phyloP scores from a whole-genome alignment of 2,888 invertebrate species.

The Nymphalis c-album region DNA sequence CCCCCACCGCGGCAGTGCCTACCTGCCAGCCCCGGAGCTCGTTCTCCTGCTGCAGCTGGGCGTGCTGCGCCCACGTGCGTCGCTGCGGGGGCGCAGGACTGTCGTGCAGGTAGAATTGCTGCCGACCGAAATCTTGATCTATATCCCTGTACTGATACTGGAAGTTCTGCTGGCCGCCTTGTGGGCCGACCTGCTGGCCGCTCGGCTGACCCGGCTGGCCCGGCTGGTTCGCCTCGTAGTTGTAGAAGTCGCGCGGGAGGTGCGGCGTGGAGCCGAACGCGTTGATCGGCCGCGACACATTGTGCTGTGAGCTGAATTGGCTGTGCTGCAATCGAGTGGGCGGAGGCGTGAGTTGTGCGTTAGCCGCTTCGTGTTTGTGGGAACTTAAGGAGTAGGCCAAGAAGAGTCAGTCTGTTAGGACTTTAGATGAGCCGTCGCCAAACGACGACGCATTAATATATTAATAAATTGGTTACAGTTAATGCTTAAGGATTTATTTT shows the following conservation, averaged over 20 bases:
- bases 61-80: constrained; percentile 85
- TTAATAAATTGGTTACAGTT: not conserved
- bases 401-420: not conserved
- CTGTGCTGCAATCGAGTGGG: constrained; percentile 67
- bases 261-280: constrained; percentile 79
- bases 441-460: no score
- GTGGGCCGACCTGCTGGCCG: constrained; percentile 23
- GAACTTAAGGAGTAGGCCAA: not conserved
- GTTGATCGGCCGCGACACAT: constrained; percentile 63
- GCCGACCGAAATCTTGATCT: constrained; percentile 67
- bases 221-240: constrained; percentile 45
- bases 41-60: constrained; percentile 83
- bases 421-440: not conserved
- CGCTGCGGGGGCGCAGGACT: constrained; percentile 80
- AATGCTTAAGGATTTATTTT: not conserved
- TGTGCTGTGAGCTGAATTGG: constrained; percentile 80
- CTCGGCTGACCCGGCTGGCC: constrained; percentile 40
- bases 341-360: constrained; percentile 31
- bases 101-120: constrained; percentile 91
- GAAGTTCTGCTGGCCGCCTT: constrained; percentile 46
- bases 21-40: constrained; percentile 78
- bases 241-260: constrained; percentile 55
- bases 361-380: constrained; percentile 3
- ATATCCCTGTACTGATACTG: constrained; percentile 59
- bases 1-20: not conserved